Evolutionary conservation across 1,140 invertebrate genomes (phyloP), one percentile per base, ranked within the genome.

Genomic region (Drosophila nasuta): DNA sequence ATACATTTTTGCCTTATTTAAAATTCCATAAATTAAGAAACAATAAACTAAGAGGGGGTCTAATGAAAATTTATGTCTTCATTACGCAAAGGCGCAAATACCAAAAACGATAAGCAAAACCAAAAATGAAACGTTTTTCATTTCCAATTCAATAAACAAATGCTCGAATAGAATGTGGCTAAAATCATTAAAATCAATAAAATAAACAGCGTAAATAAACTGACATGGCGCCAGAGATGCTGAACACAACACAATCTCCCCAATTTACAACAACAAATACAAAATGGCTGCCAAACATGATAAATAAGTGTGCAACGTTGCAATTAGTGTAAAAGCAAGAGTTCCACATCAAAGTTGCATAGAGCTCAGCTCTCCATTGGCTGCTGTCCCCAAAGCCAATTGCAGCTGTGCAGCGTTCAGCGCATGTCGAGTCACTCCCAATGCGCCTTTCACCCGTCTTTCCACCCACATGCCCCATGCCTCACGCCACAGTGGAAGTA

Each of bases 161-260:
- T 25, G 54, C 43, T 58, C 33, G 58, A 48, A 49, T 45, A 8
- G 60, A 81, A 89, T 77, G 85, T 88, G 83, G 77, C 82, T 89
- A 89, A 80, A 77, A 87, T 88, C 80, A 80, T 87, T 82, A 87
- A 88, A 87, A 89, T 87, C 83, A 87, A 87, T 87, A 88, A 87
- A 87, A 87, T 87, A 87, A 87, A 87, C 80, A 87, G 76, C 80
- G 60, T 17, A 13, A 38, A 58, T 41, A 8, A 65, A 57, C 83
- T 80, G 82, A 88, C 82, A 57, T 70, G 72, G 67, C 68, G 68
- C 58, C 73, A 75, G 13, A 83, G 74, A 69, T 69, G 65, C 65
- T 66, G 48, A 68, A 58, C 60, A 79, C 64, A 66, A 59, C 28
- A 51, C 52, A 65, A 60, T 41, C 35, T 33, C 33, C 5, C 33